Percentiles rank a stretch among this genome's conserved stretches.
Evolutionary conservation across 2,113 vertebrate genomes (phyloP).

Genomic region (Sphaerodactylus townsendi): DNA sequence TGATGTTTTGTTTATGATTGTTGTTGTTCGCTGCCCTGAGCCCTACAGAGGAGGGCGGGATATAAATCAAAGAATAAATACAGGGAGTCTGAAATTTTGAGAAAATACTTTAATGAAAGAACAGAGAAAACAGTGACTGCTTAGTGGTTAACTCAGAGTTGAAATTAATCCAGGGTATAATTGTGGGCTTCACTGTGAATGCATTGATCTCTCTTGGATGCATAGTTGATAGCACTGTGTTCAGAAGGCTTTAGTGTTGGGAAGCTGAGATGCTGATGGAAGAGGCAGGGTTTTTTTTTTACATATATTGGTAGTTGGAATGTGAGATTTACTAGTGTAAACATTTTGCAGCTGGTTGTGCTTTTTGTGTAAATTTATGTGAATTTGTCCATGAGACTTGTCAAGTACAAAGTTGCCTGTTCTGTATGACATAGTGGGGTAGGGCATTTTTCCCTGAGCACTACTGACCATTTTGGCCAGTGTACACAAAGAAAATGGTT

Average conservation of each 20-base stretch:
- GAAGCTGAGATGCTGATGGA: background rate
- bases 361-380: background rate
- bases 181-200: background rate
- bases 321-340: background rate
- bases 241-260: background rate
- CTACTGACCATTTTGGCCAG: background rate
- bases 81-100: background rate
- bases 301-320: background rate
- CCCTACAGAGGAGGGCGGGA: no score
- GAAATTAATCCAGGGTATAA: background rate
- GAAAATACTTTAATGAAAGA: background rate
- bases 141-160: background rate
- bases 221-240: background rate
- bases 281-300: background rate
- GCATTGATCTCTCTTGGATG: background rate
- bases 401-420: background rate
- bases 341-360: slow-evolving; percentile 6
- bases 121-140: background rate
- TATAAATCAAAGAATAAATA: no score
- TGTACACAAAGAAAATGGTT: background rate
- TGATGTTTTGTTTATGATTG: no score
- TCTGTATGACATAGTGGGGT: background rate
- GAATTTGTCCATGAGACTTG: background rate
- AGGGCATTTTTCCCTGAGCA: background rate
- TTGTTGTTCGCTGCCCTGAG: no score